Evolutionary conservation across 2,888 invertebrate species (phyloP).

Genomic region (Orchestes rusci): DNA sequence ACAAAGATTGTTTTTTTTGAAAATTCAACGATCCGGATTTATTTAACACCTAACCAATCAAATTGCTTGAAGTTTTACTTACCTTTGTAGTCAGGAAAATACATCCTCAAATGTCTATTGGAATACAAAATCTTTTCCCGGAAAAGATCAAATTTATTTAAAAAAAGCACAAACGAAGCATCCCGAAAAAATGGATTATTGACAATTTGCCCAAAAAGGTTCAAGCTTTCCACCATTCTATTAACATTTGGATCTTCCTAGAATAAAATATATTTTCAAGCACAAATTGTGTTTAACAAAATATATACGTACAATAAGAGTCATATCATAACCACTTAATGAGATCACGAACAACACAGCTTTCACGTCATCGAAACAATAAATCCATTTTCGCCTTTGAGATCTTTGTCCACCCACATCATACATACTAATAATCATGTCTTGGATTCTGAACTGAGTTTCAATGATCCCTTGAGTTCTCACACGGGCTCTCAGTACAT

Average conservation of each 20-base stretch:
- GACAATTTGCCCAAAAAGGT: conserved; percentile 56
- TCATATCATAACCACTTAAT: conserved; percentile 61
- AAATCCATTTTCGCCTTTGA: conserved; percentile 60
- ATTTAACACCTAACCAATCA: background rate
- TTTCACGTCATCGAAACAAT: conserved; percentile 59
- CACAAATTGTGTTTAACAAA: background rate
- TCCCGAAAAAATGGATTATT: conserved; percentile 58
- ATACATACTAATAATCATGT: conserved; percentile 54
- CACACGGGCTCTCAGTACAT: conserved; percentile 56
- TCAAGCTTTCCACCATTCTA: conserved; percentile 56
- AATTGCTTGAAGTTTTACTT: conserved; percentile 16
- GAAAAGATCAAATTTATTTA: conserved; percentile 60
- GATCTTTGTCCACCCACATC: conserved; percentile 61
- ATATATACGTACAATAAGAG: conserved; percentile 44
- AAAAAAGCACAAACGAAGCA: conserved; percentile 55
- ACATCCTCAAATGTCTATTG: conserved; percentile 52
- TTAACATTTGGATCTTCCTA: conserved; percentile 56
- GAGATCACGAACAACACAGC: conserved; percentile 59
- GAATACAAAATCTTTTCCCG: conserved; percentile 58
- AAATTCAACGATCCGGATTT: too few species aligned
- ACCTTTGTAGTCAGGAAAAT: conserved; percentile 54
- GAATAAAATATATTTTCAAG: conserved; percentile 5
- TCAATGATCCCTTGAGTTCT: conserved; percentile 61
- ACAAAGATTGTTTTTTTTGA: too few species aligned
- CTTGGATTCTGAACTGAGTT: conserved; percentile 56